Base-by-base conservation (phyloP, 2,888 invertebrate genomes). In the Gibbula magus region DNA sequence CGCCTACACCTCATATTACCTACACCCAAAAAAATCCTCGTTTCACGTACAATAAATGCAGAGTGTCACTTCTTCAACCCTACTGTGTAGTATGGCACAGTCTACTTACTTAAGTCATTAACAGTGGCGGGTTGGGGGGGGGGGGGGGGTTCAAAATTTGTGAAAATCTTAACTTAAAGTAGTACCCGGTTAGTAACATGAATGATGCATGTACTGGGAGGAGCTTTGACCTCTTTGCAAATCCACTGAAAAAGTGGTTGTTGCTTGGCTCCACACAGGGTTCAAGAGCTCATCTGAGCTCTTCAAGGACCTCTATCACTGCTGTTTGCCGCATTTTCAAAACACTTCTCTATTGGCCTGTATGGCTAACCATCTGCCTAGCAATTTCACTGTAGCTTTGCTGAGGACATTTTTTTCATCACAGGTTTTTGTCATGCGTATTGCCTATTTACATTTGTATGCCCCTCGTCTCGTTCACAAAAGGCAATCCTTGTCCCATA, bases 401-500 rank as follows among this genome's bases (percentile, higher is more conserved):
- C 70, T 16, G 8, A 39, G 20, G 35, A 32, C 70, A 32, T 32
- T 70, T 70, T 70, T 70, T 70, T 35, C 39, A 18, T 70, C 39
- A 20, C 35, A 35, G 35, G 70, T 56, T 70, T 70, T 70, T 70
- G 70, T 70, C 70, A 32, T 32, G 29, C 70, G 35, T 70, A 70
- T 20, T 35, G 20, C 29, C 35, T 35, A 70, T 70, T 70, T 70
- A 70, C 70, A 35, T 70, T 20, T 39, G 70, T 39, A 39, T 70
- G 70, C 70, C 45, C n/a, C 45, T 45, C 10, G 45, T 13, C 45
- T 45, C 45, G 13, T 45, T 45, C 45, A 45, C 45, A 45, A 45
- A 45, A 45, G 45, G 45, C 45, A 45, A 70, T 35, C 35, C 35
- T 10, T 20, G 70, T 32, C 39, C 35, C 70, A 70, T 35, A 10